Conservation (phyloP, 1,140 invertebrate genomes). For the Micrasema minimum region DNA sequence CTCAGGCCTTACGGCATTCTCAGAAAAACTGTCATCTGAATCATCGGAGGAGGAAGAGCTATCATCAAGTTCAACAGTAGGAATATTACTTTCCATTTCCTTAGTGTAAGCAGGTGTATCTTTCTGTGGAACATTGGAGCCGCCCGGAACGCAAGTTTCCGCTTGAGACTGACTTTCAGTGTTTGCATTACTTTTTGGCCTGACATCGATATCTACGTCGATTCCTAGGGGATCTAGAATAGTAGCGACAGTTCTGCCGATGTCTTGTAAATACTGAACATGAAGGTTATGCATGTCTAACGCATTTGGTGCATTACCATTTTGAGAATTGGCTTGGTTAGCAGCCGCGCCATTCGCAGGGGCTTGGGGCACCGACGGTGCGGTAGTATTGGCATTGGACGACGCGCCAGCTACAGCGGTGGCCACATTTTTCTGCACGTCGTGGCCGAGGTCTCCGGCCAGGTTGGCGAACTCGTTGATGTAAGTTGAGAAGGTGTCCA, state of each 20-base stretch:
- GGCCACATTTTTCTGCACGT: neutral
- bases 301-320: neutral
- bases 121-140: neutral
- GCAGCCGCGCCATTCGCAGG: neutral
- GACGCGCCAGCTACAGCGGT: neutral
- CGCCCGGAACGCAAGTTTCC: neutral
- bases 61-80: constrained; percentile 32
- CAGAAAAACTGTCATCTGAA: constrained; percentile 21
- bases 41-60: constrained; percentile 24
- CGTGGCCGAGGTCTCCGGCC: constrained; percentile 58
- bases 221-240: constrained; percentile 38
- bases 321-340: neutral
- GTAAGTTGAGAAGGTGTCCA: constrained; percentile 61
- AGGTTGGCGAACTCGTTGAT: constrained; percentile 65
- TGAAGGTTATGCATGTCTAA: neutral
- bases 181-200: constrained; percentile 8
- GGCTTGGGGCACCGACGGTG: neutral
- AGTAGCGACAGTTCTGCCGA: constrained; percentile 27
- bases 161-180: neutral
- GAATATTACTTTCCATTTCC: constrained; percentile 1
- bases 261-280: constrained; percentile 27
- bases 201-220: constrained; percentile 39
- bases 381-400: neutral
- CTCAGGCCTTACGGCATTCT: constrained; percentile 5
- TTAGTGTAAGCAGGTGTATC: neutral